These are phyloP conservation scores for Australoheros facetus DNA, from an alignment of 2,797 vertebrate genomes.

Conservation along the genomic window DNA sequence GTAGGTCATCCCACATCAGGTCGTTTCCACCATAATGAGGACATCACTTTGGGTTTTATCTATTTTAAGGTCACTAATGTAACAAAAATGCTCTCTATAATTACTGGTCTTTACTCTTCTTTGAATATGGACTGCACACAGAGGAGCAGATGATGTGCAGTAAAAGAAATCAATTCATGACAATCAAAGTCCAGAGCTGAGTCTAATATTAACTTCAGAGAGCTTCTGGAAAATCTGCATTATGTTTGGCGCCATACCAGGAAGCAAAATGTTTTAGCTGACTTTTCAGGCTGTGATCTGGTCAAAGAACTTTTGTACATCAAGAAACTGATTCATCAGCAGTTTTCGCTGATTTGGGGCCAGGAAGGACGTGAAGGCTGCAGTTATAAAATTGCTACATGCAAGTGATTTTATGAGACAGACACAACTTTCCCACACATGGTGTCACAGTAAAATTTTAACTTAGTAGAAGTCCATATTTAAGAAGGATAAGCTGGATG, in stretches of 20 bases:
- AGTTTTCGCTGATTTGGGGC: slow-evolving; percentile 5
- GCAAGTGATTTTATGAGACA: neutral
- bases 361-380: neutral
- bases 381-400: neutral
- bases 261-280: neutral
- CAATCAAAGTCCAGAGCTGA: slow-evolving; percentile 5
- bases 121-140: neutral
- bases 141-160: neutral
- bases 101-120: neutral
- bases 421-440: neutral
- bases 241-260: slow-evolving; percentile 13
- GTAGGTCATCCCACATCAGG: neutral
- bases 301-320: neutral
- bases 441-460: neutral
- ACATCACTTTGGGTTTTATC: neutral
- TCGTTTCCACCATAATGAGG: neutral
- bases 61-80: neutral
- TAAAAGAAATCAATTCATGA: slow-evolving; percentile 12
- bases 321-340: slow-evolving; percentile 27
- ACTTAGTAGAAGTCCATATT: neutral
- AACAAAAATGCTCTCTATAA: neutral
- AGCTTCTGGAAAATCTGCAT: slow-evolving; percentile 18
- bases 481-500: neutral
- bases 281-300: neutral
- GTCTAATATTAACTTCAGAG: slow-evolving; percentile 12